Base-by-base conservation (phyloP, 2,113 vertebrate species). In the Syngnathus floridae region DNA sequence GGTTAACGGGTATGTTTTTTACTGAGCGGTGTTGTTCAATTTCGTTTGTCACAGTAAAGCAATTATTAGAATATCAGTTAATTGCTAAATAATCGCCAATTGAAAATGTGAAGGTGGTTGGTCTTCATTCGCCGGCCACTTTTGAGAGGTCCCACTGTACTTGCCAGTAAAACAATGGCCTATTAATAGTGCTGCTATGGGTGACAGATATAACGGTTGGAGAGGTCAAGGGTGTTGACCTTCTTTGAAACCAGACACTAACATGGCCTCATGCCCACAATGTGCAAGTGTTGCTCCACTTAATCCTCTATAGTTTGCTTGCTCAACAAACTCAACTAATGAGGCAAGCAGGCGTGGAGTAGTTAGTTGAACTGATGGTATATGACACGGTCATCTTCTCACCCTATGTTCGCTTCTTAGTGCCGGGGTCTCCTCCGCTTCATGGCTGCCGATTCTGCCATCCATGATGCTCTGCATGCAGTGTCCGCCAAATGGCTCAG, bases 401-500 rank as follows among this genome's bases (percentile, higher is more conserved):
- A 99, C 96, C 90, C 88, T 88, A 69, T 82, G 78, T 7, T 80
- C 66, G 4, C 81, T 86, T 62, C 81, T 84, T 16, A 72, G 58
- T 0, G 84, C 84, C 63, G 80, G 37, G 49, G 71, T 86, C 56
- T 71, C 70, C 60, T 64, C 8, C 36, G 71, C 57, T 52, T 84
- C 16, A 0, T 17, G 82, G 67, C 76, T 84, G 1, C 0, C 77
- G 52, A 66, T 72, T 78, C 73, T 79, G 0, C 90, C 88, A 67
- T 92, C 91, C 57, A 83, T 89, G 69, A 93, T 66, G 59, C 91
- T 86, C 77, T 83, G 88, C 76, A 90, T 79, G 0, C 82, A 70
- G 48, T 91, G 86, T 40, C 82, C 87, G 12, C 91, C 93, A 11
- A 93, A 91, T 0, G 94, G 93, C 60, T 94, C 93, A 0, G 93